Base-by-base conservation (phyloP, 2,797 vertebrate genomes). In the Lithobates sylvaticus region DNA sequence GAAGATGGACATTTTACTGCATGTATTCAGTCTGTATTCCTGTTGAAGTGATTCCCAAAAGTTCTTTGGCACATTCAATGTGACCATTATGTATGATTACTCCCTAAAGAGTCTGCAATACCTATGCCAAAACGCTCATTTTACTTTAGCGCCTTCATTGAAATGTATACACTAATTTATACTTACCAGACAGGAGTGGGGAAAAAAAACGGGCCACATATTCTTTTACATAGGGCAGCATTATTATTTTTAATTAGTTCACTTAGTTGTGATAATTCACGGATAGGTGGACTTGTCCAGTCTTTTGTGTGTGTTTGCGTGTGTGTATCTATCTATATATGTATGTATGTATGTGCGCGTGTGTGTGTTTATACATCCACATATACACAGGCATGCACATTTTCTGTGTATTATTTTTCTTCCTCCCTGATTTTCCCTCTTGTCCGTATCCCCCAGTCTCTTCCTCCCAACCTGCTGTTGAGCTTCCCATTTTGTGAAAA, bases 401-500 rank as follows among this genome's bases (percentile, higher is more conserved):
- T 78, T 9, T 47, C 44, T 47, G 44, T 47, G 44, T 47, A 47
- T 44, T 78, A 9, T 71, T 27, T 84, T 34, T 23, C 23, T 10
- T n/a, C 36, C 34, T n/a, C 21, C 21, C 21, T 71, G 69, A 23
- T 71, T 39, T 36, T n/a, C 21, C 15, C 8, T 13, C 3, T 36
- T 72, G 65, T 80, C 67, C 1, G 21, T n/a, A 44, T 54, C 39
- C 39, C 68, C 15, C 42, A 16, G 34, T n/a, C 32, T 26, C 34
- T 26, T 29, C 36, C 34, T 36, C 29, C 12, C 0, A 42, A 36
- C 44, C 50, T 78, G 86, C 88, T 91, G 90, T 86, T 88, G 79
- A 90, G 89, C 91, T 93, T 93, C 89, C 91, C 91, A 89, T 92
- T 92, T 92, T 91, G 90, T 93, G 92, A 93, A 90, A 89, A 92